A percentile compares a stretch with the other conserved stretches of the same genome.
phyloP scores from a whole-genome alignment of 1,140 invertebrate species.

The Drosophila lacteicornis region DNA sequence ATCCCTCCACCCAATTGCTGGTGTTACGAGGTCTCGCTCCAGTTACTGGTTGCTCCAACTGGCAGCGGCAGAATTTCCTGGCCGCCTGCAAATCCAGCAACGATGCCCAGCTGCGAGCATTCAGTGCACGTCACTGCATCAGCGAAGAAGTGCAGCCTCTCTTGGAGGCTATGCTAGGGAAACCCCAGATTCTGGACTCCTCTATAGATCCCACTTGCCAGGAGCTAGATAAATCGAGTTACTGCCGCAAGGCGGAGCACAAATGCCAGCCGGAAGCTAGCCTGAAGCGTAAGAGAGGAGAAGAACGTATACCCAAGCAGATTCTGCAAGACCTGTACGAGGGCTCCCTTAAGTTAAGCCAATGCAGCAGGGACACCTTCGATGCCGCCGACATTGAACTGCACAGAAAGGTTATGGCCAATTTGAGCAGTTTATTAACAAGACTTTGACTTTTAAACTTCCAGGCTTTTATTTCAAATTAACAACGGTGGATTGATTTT shows the following conservation, averaged over 20 bases:
- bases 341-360: slow-evolving; percentile 1
- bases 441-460: neutral
- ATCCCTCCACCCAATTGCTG: slow-evolving; percentile 8
- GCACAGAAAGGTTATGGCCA: slow-evolving; percentile 21
- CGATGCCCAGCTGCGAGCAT: slow-evolving; percentile 35
- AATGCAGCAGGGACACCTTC: slow-evolving; percentile 2
- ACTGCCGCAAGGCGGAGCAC: neutral
- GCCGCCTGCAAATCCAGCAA: slow-evolving; percentile 17
- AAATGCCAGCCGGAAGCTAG: neutral
- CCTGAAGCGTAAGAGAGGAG: slow-evolving; percentile 18
- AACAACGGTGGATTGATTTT: too few relatives aligned
- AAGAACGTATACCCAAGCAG: slow-evolving; percentile 7
- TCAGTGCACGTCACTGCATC: slow-evolving; percentile 18
- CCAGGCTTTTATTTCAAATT: too few relatives aligned
- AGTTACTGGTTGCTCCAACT: slow-evolving; percentile 10
- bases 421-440: slow-evolving; percentile 17
- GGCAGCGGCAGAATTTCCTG: slow-evolving; percentile 56
- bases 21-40: slow-evolving; percentile 35
- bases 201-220: neutral
- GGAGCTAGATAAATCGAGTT: neutral
- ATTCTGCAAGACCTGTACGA: slow-evolving; percentile 37
- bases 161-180: slow-evolving; percentile 4
- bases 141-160: neutral
- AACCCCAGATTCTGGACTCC: neutral
- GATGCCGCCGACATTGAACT: slow-evolving; percentile 28